Evolutionary conservation across 1,140 invertebrate genomes (phyloP).

Genomic region (Harpegnathos saltator): DNA sequence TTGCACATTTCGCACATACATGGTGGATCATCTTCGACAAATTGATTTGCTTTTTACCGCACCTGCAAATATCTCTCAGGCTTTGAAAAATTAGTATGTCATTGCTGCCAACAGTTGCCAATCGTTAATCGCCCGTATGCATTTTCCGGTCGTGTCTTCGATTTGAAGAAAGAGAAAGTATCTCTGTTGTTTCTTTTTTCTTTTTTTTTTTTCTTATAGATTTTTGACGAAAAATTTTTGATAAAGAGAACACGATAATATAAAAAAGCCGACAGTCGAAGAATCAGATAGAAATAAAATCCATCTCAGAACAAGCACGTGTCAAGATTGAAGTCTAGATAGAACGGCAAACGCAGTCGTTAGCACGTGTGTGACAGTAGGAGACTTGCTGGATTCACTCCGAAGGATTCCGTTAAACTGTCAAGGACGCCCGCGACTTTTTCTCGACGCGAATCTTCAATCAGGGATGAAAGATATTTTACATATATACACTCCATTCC

Average conservation of each 20-base stretch:
- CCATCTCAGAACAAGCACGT: conserved; percentile 78
- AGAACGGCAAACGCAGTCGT: conserved; percentile 73
- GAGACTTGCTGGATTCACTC: conserved; percentile 57
- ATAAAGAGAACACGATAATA: conserved; percentile 32
- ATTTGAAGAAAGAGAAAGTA: conserved; percentile 27
- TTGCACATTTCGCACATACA: conserved; percentile 38
- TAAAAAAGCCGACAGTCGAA: conserved; percentile 40
- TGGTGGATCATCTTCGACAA: no score
- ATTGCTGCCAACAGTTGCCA: conserved; percentile 18
- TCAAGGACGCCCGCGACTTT: conserved; percentile 4
- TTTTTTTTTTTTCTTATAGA: conserved; percentile 7
- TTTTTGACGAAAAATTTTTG: not conserved
- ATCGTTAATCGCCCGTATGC: conserved; percentile 23
- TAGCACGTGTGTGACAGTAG: conserved; percentile 72
- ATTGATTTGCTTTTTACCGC: not conserved
- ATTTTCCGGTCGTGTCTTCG: conserved; percentile 9
- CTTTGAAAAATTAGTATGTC: conserved; percentile 5
- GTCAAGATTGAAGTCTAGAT: conserved; percentile 61
- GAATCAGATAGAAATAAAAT: conserved; percentile 68
- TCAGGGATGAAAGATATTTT: not conserved
- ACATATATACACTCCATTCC: not conserved
- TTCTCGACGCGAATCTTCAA: not conserved
- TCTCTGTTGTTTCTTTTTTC: not conserved
- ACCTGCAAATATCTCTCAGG: not conserved
- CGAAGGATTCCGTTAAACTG: conserved; percentile 78